Evolutionary conservation across 2,797 vertebrate genomes (phyloP).

Genomic region (Sardinella longiceps): DNA sequence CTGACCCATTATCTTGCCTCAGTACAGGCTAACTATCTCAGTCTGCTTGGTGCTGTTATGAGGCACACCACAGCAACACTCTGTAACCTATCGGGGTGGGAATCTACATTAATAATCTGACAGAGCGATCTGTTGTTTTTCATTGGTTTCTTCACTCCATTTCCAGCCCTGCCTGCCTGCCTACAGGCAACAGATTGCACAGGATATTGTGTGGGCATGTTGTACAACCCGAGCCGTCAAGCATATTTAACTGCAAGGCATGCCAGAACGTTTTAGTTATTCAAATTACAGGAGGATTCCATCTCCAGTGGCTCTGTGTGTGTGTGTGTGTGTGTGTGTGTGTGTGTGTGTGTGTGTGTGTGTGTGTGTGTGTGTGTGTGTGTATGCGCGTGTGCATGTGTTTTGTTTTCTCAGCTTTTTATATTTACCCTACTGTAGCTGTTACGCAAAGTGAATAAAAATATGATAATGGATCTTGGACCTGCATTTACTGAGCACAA

Average conservation of each 20-base stretch:
- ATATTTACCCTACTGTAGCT: background rate
- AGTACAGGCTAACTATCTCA: background rate
- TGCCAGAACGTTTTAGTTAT: conserved; percentile 9
- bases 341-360: background rate
- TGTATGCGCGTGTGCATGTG: background rate
- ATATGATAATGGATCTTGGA: conserved; percentile 14
- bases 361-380: background rate
- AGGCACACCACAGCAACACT: background rate
- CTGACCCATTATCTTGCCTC: background rate
- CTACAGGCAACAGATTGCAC: conserved; percentile 46
- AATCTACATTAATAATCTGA: conserved; percentile 16
- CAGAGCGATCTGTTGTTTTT: background rate
- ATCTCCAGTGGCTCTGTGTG: background rate
- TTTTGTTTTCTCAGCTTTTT: background rate
- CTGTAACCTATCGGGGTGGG: background rate
- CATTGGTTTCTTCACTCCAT: conserved; percentile 6
- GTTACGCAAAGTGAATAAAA: background rate
- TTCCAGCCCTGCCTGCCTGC: conserved; percentile 38
- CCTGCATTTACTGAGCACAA: background rate
- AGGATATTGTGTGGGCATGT: conserved; percentile 51
- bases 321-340: background rate
- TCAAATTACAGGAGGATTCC: background rate
- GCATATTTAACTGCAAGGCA: conserved; percentile 21
- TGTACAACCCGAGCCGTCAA: conserved; percentile 43
- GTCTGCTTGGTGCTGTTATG: background rate